Percentiles rank a stretch among this genome's conserved stretches.
phyloP scores from a whole-genome alignment of 35 echinoderm and acorn worm species.

The Nesometra sesokonis region DNA sequence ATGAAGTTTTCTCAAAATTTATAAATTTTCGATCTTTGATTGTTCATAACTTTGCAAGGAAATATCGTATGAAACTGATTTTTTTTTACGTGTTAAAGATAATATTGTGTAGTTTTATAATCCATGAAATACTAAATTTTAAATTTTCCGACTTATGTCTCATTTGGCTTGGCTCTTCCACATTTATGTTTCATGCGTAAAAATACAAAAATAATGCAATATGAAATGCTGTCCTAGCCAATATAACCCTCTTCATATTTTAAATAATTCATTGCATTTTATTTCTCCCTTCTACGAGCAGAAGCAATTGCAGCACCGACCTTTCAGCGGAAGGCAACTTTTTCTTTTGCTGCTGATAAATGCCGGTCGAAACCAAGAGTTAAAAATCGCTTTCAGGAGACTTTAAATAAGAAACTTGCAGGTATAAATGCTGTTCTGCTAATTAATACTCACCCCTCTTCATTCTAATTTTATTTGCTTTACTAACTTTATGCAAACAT shows the following conservation, averaged over 20 bases:
- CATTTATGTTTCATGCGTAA: no score
- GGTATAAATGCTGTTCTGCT: constrained; percentile 24
- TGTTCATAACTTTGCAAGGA: no score
- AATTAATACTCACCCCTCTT: not conserved
- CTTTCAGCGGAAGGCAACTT: constrained; percentile 48
- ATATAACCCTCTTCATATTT: not conserved
- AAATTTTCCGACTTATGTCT: no score
- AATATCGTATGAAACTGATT: no score
- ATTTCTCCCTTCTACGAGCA: constrained; percentile 9
- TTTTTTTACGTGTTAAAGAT: no score
- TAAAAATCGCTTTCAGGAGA: constrained; percentile 10
- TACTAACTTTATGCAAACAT: not conserved
- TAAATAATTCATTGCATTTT: not conserved
- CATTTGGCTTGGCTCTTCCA: no score
- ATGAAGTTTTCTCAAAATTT: no score
- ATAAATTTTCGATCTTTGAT: no score
- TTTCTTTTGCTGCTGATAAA: constrained; percentile 32
- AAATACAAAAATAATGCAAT: no score
- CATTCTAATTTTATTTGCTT: not conserved
- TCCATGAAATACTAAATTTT: no score
- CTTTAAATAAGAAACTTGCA: constrained; percentile 42
- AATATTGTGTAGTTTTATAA: no score
- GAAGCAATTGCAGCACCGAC: constrained; percentile 45
- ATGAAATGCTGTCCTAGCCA: no score
- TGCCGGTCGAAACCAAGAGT: constrained; percentile 23